Conservation (phyloP, 2,113 vertebrate species). For the Solenodon paradoxus region DNA sequence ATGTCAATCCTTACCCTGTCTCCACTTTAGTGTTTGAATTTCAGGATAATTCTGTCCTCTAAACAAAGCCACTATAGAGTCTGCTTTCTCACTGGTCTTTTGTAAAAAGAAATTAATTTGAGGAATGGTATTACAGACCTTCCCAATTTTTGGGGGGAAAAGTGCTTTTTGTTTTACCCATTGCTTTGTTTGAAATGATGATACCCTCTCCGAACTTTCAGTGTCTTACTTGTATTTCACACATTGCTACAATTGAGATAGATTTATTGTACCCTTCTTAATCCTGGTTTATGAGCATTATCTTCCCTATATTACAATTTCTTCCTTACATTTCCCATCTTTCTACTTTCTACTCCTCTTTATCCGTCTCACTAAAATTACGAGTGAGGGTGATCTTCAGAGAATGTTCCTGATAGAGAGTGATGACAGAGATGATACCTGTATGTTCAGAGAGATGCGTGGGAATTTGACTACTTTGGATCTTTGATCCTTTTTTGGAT, state of each 20-base stretch:
- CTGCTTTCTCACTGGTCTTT: not conserved
- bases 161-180: not conserved
- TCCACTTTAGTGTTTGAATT: not conserved
- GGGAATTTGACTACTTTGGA: not conserved
- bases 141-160: not conserved
- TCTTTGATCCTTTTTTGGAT: not conserved
- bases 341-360: not conserved
- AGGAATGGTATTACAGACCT: not conserved
- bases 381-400: not conserved
- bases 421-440: not conserved
- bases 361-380: not conserved
- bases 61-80: not conserved
- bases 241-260: not conserved
- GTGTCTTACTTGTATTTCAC: not conserved
- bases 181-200: not conserved
- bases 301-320: not conserved
- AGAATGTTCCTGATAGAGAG: not conserved
- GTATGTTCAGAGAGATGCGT: not conserved
- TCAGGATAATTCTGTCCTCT: not conserved
- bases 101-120: not conserved
- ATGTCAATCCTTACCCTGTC: not conserved
- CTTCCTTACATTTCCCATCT: not conserved
- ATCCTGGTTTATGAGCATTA: not conserved
- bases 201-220: not conserved
- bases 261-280: not conserved